A percentile compares a stretch with the other conserved stretches of the same genome.
Evolutionary conservation across 2,888 invertebrate species (phyloP).

Genomic region (Pelosia muscerda): DNA sequence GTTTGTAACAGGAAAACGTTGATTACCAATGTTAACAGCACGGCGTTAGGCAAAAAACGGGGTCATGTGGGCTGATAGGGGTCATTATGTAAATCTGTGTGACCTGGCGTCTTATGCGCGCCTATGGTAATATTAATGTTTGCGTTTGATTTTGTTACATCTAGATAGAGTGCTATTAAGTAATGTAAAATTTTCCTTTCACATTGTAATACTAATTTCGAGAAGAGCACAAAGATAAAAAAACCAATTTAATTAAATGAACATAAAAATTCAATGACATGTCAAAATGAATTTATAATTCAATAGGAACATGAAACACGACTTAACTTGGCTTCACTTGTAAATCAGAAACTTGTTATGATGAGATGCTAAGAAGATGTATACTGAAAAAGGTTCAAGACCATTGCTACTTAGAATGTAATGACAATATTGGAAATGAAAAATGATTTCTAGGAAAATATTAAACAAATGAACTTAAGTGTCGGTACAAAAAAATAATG

Average conservation of each 20-base stretch:
- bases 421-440: neutral
- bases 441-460: conserved; percentile 1
- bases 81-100: conserved; percentile 78
- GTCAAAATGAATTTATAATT: neutral
- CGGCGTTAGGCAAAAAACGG: conserved; percentile 64
- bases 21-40: conserved; percentile 49
- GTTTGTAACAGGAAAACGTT: conserved; percentile 55
- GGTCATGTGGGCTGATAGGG: conserved; percentile 73
- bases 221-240: neutral
- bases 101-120: conserved; percentile 60
- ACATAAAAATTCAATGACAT: neutral
- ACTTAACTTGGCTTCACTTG: neutral
- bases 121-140: conserved; percentile 57
- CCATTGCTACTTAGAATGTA: neutral
- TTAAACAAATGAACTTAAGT: conserved; percentile 12
- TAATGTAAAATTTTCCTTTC: neutral
- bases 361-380: neutral
- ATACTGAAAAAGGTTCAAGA: neutral
- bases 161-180: neutral
- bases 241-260: neutral
- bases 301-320: neutral
- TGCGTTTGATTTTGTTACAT: conserved; percentile 26
- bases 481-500: conserved; percentile 20
- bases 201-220: no score
- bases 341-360: neutral